These are phyloP conservation scores for Myotis lucifugus DNA, from an alignment of 2,113 vertebrate species.

Conservation along the genomic window DNA sequence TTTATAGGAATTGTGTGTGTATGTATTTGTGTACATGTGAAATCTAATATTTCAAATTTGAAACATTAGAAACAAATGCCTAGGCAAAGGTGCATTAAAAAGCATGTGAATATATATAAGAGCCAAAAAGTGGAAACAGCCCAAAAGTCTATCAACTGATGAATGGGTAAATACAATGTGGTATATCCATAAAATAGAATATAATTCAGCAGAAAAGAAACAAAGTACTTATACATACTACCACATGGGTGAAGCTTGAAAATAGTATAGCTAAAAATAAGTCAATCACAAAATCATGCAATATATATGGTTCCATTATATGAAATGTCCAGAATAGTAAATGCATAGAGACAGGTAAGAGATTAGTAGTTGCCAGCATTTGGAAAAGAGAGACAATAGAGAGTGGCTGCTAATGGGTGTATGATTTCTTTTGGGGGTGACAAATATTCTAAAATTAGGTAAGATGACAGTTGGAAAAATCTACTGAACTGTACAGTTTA, in stretches of 20 bases:
- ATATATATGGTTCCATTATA: background rate
- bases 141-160: background rate
- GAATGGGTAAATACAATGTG: background rate
- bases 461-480: background rate
- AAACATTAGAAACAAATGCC: background rate
- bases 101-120: background rate
- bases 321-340: background rate
- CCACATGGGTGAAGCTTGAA: background rate
- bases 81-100: background rate
- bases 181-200: background rate
- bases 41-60: background rate
- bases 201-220: background rate
- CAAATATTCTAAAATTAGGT: background rate
- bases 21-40: background rate
- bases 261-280: background rate
- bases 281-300: background rate
- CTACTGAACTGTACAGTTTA: background rate
- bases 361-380: background rate
- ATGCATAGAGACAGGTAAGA: background rate
- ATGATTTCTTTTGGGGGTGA: background rate
- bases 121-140: background rate
- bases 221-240: background rate
- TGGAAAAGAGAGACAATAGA: background rate
- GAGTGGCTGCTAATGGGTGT: too few species aligned
- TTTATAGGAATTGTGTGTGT: background rate